Evolutionary conservation across 2,888 invertebrate genomes (phyloP), one percentile per base, ranked within the genome.

Genomic region (Spodoptera littoralis): DNA sequence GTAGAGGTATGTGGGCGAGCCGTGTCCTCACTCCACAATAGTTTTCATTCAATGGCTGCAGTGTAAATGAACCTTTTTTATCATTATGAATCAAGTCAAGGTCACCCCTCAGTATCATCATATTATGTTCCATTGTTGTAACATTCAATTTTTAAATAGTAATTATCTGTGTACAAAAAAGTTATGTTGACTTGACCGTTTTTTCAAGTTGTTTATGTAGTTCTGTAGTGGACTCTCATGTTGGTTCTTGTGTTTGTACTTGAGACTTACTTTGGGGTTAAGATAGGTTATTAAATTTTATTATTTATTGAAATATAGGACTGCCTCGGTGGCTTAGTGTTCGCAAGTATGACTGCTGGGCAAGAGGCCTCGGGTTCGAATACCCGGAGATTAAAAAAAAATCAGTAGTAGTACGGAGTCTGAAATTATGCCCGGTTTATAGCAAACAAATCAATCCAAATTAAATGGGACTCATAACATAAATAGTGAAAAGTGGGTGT

Each of bases 41-140:
- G 88, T 81, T 83, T 85, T 84, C 88, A 87, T 90, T 90, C 87
- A 90, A 91, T 92, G 91, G 93, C 91, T 93, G 92, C 92, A 91
- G 90, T 93, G 93, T 92, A 93, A 93, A 94, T 90, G 92, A 94
- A 93, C 93, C 92, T 94, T 93, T 92, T 92, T 92, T 92, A 91
- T 90, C 88, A 91, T 91, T 90, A 91, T 87, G 84, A 84, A 85
- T 84, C 82, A 72, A 67, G 85, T 84, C 93, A 94, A 94, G 94
- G 94, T 93, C 93, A 86, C 85, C 86, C 86, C 89, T 91, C 83
- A 85, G 84, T 84, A 80, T 81, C 84, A 89, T 91, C 90, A 89
- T 85, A 88, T 88, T 85, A 88, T 88, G 88, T 82, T 80, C 81
- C 76, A 81, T 79, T 79, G 81, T 77, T 51, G 50, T 45, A 55